phyloP scores from a whole-genome alignment of 2,113 vertebrate species.

The Cynoglossus semilaevis region DNA sequence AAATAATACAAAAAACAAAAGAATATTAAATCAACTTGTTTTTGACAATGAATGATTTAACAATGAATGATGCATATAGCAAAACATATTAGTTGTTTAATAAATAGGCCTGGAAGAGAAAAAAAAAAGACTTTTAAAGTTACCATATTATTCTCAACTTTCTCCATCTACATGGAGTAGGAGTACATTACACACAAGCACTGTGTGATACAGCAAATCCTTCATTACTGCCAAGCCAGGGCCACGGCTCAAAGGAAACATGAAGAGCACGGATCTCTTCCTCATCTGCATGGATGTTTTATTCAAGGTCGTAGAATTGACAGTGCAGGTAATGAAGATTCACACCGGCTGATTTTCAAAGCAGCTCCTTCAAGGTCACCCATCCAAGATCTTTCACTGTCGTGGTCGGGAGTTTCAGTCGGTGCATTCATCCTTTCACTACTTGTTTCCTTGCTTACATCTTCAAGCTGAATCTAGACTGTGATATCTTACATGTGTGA shows the following conservation, averaged over 20 bases:
- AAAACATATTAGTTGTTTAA: no score
- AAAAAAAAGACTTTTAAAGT: no score
- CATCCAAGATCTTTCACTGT: conserved; percentile 21
- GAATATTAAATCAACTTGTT: not conserved
- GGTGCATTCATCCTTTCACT: conserved; percentile 10
- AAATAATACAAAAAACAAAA: conserved; percentile 3
- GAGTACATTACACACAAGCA: no score
- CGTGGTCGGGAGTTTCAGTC: not conserved
- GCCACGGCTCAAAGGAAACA: conserved; percentile 25
- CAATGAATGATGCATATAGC: no score
- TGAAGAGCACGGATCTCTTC: conserved; percentile 42
- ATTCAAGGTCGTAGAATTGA: conserved; percentile 70
- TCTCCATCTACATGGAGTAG: no score
- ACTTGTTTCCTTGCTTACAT: no score
- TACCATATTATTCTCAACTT: no score
- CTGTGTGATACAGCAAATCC: not conserved
- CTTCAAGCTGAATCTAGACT: no score
- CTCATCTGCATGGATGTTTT: conserved; percentile 62
- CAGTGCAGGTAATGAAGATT: conserved; percentile 67
- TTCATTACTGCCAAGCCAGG: not conserved
- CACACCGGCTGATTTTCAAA: conserved; percentile 66
- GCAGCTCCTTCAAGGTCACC: conserved; percentile 57
- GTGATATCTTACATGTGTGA: no score
- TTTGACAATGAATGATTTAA: not conserved
- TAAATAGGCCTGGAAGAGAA: no score